Conservation (phyloP, 2,888 invertebrate genomes). For the Napeogenes sylphis region DNA sequence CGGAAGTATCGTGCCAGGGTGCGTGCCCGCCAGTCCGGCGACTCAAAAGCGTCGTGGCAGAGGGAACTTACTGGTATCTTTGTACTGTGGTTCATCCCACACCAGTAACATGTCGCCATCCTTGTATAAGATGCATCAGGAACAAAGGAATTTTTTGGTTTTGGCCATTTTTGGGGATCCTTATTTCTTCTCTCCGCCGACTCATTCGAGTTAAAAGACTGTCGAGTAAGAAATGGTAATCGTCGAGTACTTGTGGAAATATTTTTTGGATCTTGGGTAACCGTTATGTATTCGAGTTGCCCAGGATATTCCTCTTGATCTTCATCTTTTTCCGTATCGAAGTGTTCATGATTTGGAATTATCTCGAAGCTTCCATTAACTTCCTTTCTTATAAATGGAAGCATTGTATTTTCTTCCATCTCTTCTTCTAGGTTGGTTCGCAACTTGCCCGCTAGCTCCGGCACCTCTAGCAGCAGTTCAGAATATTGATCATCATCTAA, state of each 20-base stretch:
- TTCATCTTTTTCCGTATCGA: neutral
- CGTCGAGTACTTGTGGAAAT: neutral
- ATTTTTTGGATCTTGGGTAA: neutral
- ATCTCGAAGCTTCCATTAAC: neutral
- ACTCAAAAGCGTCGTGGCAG: slow-evolving; percentile 32
- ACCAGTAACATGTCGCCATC: neutral
- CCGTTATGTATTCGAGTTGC: neutral
- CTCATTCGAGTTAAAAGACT: no score
- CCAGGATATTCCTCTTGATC: neutral
- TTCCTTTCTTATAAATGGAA: neutral
- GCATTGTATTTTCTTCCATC: neutral
- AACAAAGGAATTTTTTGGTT: no score
- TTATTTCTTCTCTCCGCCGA: no score
- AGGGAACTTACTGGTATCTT: slow-evolving; percentile 21
- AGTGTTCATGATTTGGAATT: neutral
- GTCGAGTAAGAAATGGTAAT: no score
- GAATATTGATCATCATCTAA: neutral
- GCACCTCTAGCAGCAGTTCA: neutral
- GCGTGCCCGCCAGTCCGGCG: slow-evolving; percentile 13
- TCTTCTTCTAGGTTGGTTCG: neutral
- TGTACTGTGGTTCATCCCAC: neutral
- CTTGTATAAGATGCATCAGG: neutral
- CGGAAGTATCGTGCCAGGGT: slow-evolving; percentile 21
- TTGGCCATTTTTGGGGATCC: no score
- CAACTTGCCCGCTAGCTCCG: neutral